Evolutionary conservation across 2,113 vertebrate species (phyloP).

Genomic region (Gracilinanus agilis): DNA sequence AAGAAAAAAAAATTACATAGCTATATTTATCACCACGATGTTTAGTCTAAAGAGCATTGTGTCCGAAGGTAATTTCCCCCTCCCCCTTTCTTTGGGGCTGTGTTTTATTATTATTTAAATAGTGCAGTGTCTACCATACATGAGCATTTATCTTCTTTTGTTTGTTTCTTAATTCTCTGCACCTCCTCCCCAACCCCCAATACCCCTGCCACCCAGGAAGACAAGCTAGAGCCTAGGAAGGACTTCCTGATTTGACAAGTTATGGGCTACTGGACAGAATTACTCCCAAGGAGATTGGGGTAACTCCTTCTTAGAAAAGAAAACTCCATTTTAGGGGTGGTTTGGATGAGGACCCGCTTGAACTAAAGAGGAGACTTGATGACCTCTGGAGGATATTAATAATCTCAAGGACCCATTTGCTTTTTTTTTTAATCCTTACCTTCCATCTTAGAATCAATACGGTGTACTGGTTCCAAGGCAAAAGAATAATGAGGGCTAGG

Average conservation of each 20-base stretch:
- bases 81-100: conserved; percentile 34
- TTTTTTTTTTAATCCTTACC: too few relatives aligned
- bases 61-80: conserved; percentile 62
- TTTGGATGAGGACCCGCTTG: neutral
- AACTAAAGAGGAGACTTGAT: neutral
- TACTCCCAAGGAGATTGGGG: neutral
- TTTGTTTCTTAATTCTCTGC: conserved; percentile 47
- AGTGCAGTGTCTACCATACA: conserved; percentile 41
- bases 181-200: too few relatives aligned
- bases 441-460: too few relatives aligned
- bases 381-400: conserved; percentile 8
- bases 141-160: conserved; percentile 66
- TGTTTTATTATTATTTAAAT: conserved; percentile 49
- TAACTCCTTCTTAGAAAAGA: neutral
- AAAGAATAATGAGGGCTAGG: too few relatives aligned
- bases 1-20: conserved; percentile 76
- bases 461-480: too few relatives aligned
- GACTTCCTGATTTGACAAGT: conserved; percentile 57
- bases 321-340: neutral
- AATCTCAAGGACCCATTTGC: neutral
- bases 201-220: neutral
- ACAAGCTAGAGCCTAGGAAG: conserved; percentile 55
- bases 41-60: conserved; percentile 75
- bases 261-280: neutral
- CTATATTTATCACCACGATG: conserved; percentile 76